Conservation (phyloP, 2,797 vertebrate species). For the Taenioides sp. region DNA sequence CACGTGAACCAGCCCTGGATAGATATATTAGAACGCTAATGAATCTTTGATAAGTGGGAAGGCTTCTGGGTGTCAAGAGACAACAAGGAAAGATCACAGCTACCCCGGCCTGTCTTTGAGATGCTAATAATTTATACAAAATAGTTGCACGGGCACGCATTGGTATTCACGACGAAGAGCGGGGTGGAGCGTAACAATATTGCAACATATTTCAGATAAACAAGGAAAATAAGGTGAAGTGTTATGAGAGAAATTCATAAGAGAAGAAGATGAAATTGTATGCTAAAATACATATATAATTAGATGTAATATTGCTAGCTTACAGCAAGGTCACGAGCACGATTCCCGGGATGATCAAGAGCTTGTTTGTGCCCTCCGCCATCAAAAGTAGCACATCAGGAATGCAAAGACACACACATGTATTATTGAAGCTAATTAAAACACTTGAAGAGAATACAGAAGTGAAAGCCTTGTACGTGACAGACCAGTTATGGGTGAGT, state of each 20-base stretch:
- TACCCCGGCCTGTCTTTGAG: slow-evolving; percentile 45
- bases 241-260: neutral
- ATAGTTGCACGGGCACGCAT: slow-evolving; percentile 27
- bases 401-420: slow-evolving; percentile 4
- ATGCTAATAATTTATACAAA: slow-evolving; percentile 45
- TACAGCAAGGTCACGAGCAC: neutral
- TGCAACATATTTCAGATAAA: slow-evolving; percentile 4
- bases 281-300: neutral
- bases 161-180: slow-evolving; percentile 11
- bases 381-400: neutral
- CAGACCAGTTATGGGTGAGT: neutral
- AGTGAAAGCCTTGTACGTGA: neutral
- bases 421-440: slow-evolving; percentile 8
- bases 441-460: slow-evolving; percentile 1
- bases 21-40: slow-evolving; percentile 72
- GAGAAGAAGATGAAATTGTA: neutral
- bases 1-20: slow-evolving; percentile 60
- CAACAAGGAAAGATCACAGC: slow-evolving; percentile 52
- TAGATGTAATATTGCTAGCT: neutral
- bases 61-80: slow-evolving; percentile 57
- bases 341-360: neutral
- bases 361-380: neutral
- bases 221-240: neutral
- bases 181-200: neutral
- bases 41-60: slow-evolving; percentile 74